Conservation (phyloP, 2,888 invertebrate genomes). For the Phanerotoma sp. region DNA sequence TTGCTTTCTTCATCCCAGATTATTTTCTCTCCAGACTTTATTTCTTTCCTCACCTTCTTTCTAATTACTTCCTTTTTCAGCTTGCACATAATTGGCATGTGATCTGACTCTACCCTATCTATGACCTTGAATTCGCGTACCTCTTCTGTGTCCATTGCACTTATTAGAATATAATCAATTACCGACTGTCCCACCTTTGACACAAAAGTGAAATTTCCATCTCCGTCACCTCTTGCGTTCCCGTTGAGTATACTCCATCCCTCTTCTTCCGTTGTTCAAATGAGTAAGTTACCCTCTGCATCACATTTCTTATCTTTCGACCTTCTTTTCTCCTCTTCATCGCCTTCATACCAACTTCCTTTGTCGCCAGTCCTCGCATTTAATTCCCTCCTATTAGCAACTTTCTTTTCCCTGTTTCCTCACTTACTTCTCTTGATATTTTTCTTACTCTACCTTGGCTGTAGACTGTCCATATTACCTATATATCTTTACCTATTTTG, state of each 20-base stretch:
- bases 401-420: not conserved
- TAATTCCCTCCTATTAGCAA: slow-evolving; percentile 21
- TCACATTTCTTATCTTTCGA: slow-evolving; percentile 24
- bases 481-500: not conserved
- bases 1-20: too few species aligned
- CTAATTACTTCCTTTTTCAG: not conserved
- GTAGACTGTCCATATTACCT: slow-evolving; percentile 17
- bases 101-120: too few species aligned
- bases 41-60: slow-evolving; percentile 1
- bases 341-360: not conserved
- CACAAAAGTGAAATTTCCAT: slow-evolving; percentile 20
- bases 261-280: slow-evolving; percentile 24
- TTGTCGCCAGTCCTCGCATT: slow-evolving; percentile 21
- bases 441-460: slow-evolving; percentile 13
- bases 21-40: not conserved
- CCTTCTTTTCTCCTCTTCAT: slow-evolving; percentile 4
- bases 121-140: too few species aligned
- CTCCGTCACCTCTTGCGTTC: too few species aligned
- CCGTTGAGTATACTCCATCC: too few species aligned
- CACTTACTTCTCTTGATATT: slow-evolving; percentile 4
- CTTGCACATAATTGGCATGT: too few species aligned
- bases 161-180: too few species aligned
- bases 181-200: slow-evolving; percentile 11
- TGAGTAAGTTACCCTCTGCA: slow-evolving; percentile 15
- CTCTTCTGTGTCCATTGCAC: too few species aligned